Conservation (phyloP, 2,888 invertebrate species). For the Byasa hedistus region DNA sequence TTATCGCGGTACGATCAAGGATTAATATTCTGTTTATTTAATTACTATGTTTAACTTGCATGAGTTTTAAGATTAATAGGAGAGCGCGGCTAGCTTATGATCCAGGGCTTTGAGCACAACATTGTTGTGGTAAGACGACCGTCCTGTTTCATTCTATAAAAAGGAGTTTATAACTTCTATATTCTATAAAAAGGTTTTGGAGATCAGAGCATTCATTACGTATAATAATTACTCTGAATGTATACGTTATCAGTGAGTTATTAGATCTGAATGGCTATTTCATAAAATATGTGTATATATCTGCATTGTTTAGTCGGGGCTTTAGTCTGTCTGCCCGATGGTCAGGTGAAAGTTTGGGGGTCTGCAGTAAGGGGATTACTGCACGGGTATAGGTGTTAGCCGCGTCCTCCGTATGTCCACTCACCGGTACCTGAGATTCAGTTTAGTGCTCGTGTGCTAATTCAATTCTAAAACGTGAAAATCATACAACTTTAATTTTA, state of each 20-base stretch:
- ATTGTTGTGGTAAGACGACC: too few species aligned
- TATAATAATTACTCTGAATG: not conserved
- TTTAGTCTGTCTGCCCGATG: constrained; percentile 54
- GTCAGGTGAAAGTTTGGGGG: constrained; percentile 64
- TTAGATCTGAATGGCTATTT: constrained; percentile 1
- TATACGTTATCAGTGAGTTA: not conserved
- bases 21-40: too few species aligned
- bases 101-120: too few species aligned
- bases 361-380: constrained; percentile 52
- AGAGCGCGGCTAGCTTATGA: too few species aligned
- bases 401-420: constrained; percentile 38
- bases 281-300: constrained; percentile 20
- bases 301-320: constrained; percentile 50
- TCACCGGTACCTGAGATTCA: constrained; percentile 31
- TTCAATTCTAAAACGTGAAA: constrained; percentile 5
- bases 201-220: not conserved
- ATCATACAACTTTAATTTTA: not conserved
- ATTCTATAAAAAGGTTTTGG: too few species aligned
- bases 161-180: too few species aligned
- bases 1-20: not conserved
- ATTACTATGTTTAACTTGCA: too few species aligned
- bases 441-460: constrained; percentile 8
- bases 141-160: too few species aligned
- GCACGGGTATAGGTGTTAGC: constrained; percentile 50
- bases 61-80: too few species aligned